phyloP scores from a whole-genome alignment of 2,888 invertebrate genomes.

The Cyaniris semiargus region DNA sequence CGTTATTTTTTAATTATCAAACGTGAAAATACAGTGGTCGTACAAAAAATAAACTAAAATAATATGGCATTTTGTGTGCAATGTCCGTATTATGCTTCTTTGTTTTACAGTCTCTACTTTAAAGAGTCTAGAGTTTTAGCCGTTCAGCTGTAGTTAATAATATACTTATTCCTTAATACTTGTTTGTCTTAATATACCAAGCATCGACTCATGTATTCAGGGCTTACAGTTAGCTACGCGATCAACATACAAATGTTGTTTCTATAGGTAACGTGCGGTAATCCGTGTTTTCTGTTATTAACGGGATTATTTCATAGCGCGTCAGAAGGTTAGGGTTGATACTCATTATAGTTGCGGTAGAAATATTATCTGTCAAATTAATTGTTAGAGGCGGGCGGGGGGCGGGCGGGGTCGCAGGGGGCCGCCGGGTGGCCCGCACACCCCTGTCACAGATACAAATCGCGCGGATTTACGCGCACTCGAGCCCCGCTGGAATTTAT shows the following conservation, averaged over 20 bases:
- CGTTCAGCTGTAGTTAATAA: too few species aligned
- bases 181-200: slow-evolving; percentile 22
- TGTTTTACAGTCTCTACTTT: too few species aligned
- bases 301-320: slow-evolving; percentile 28
- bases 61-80: too few species aligned
- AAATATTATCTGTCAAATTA: slow-evolving; percentile 67
- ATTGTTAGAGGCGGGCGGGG: slow-evolving; percentile 59
- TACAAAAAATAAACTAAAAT: too few species aligned
- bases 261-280: neutral
- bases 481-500: slow-evolving; percentile 78
- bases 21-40: too few species aligned
- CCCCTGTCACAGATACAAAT: slow-evolving; percentile 80
- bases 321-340: slow-evolving; percentile 34
- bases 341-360: slow-evolving; percentile 46
- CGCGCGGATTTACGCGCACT: slow-evolving; percentile 80
- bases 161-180: neutral
- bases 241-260: slow-evolving; percentile 5
- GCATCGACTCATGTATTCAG: neutral
- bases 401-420: slow-evolving; percentile 42
- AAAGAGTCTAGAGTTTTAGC: too few species aligned
- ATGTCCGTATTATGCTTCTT: too few species aligned
- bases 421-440: slow-evolving; percentile 51
- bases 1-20: neutral
- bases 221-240: slow-evolving; percentile 6
- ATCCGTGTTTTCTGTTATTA: slow-evolving; percentile 5